phyloP scores from a whole-genome alignment of 2,113 vertebrate genomes.

The Mohoua ochrocephala region DNA sequence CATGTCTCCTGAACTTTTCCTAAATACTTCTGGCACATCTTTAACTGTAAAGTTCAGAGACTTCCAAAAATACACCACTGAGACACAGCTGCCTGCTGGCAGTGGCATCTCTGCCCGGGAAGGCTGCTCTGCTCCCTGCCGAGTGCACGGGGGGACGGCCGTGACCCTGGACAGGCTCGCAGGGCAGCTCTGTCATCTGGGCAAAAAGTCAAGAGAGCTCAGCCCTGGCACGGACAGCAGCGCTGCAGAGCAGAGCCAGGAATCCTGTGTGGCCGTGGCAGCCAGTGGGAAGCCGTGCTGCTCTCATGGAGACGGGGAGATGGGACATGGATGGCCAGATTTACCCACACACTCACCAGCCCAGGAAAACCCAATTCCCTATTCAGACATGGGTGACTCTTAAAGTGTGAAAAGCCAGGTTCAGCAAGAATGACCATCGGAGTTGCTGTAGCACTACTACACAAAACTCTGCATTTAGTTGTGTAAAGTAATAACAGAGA shows the following conservation, averaged over 20 bases:
- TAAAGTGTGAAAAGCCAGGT: background rate
- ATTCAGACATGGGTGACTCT: background rate
- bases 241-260: background rate
- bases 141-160: rapidly evolving
- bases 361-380: background rate
- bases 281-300: rapidly evolving
- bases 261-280: rapidly evolving
- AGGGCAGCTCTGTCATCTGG: background rate
- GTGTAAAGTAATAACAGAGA: background rate
- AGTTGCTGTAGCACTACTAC: background rate
- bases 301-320: rapidly evolving
- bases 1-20: background rate
- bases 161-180: rapidly evolving
- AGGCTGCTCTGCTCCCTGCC: background rate
- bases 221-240: background rate
- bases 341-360: background rate
- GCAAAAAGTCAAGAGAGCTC: background rate
- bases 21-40: slow-evolving; percentile 6
- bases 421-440: background rate
- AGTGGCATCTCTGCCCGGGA: background rate
- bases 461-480: background rate
- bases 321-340: background rate
- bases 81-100: background rate
- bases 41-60: background rate
- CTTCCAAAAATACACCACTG: background rate